Conservation (phyloP, 2,888 invertebrate genomes). For the Polia nebulosa region DNA sequence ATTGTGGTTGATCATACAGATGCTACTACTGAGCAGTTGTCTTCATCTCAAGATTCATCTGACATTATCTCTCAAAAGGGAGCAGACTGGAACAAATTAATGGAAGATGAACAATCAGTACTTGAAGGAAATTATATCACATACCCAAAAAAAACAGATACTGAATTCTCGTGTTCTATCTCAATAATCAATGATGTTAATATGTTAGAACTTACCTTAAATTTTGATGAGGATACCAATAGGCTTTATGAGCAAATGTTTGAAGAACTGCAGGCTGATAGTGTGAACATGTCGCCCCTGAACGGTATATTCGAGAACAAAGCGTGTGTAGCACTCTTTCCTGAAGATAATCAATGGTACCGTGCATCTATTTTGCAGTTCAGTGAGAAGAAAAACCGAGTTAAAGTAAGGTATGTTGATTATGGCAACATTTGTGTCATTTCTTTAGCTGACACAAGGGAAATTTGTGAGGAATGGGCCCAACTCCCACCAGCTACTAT, state of each 20-base stretch:
- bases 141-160: constrained; percentile 70
- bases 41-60: constrained; percentile 70
- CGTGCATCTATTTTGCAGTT: constrained; percentile 92
- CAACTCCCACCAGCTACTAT: constrained; percentile 89
- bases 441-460: constrained; percentile 83
- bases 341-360: constrained; percentile 93
- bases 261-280: constrained; percentile 87
- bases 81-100: constrained; percentile 79
- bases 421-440: constrained; percentile 93
- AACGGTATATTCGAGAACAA: constrained; percentile 85
- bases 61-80: constrained; percentile 70
- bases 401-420: constrained; percentile 94
- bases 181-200: constrained; percentile 78
- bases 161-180: constrained; percentile 80
- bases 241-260: constrained; percentile 87
- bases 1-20: constrained; percentile 75
- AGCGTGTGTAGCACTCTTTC: constrained; percentile 92
- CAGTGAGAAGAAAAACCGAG: constrained; percentile 79
- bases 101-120: constrained; percentile 75
- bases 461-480: constrained; percentile 88
- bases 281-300: constrained; percentile 82
- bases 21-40: constrained; percentile 51
- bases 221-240: constrained; percentile 82
- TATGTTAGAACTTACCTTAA: constrained; percentile 79
- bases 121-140: constrained; percentile 67